Conservation (phyloP, 2,797 vertebrate species). For the Toxotes lorentzi region DNA sequence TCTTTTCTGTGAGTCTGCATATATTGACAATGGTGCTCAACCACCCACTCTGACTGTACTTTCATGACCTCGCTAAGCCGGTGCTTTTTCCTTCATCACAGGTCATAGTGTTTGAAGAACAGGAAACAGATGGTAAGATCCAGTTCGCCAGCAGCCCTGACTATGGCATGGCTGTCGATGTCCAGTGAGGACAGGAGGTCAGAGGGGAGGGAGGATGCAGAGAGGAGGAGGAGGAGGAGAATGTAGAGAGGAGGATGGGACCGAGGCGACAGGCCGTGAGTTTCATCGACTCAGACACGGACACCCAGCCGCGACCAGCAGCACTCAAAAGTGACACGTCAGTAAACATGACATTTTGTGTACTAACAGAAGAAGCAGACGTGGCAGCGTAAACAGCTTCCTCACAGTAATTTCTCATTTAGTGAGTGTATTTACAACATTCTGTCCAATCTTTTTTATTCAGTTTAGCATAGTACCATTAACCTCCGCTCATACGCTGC, state of each 20-base stretch:
- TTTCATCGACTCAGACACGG: neutral
- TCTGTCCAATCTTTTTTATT: neutral
- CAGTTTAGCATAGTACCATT: neutral
- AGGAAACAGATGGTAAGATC: conserved; percentile 84
- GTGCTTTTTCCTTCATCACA: conserved; percentile 58
- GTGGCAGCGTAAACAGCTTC: conserved; percentile 1
- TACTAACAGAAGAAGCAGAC: conserved; percentile 1
- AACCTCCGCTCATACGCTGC: neutral
- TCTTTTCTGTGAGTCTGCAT: conserved; percentile 7
- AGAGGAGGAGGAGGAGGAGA: conserved; percentile 5
- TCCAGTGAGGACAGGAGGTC: conserved; percentile 76
- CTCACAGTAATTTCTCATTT: conserved; percentile 18
- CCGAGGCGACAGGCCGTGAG: neutral
- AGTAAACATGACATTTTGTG: conserved; percentile 30
- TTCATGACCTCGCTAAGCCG: conserved; percentile 36
- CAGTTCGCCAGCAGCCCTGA: conserved; percentile 85
- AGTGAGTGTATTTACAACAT: conserved; percentile 5
- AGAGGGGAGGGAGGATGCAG: neutral
- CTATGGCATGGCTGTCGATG: conserved; percentile 86
- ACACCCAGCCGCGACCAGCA: neutral
- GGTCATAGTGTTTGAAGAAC: conserved; percentile 91
- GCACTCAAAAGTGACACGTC: conserved; percentile 22
- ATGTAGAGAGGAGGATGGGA: conserved; percentile 1
- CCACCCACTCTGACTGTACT: conserved; percentile 32
- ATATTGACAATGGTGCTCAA: conserved; percentile 14